Conservation (phyloP, 2,888 invertebrate species). For the Meiosimyza platycephala region DNA sequence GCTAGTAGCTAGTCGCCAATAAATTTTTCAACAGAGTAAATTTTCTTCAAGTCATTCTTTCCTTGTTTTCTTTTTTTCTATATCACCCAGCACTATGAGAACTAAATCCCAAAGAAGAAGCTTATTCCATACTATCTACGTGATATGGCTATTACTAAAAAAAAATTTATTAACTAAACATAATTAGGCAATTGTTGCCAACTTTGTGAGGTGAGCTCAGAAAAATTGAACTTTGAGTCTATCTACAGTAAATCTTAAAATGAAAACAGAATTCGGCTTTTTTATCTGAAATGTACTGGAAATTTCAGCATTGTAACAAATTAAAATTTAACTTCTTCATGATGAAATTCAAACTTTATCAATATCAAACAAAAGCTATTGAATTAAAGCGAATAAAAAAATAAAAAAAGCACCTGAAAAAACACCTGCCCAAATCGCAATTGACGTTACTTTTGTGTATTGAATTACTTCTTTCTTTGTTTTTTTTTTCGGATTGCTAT, state of each 20-base stretch:
- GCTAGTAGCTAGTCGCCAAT: no score
- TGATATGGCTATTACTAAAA: background rate
- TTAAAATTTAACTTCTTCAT: background rate
- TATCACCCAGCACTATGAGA: no score
- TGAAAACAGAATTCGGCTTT: background rate
- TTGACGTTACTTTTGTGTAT: slow-evolving; percentile 18
- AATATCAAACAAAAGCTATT: slow-evolving; percentile 18
- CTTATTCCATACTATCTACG: no score
- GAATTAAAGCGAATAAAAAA: slow-evolving; percentile 13
- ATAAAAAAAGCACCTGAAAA: slow-evolving; percentile 11
- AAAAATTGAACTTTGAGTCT: background rate
- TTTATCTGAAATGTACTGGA: background rate
- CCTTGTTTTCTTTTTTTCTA: no score
- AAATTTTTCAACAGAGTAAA: no score
- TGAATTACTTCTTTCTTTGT: slow-evolving; percentile 8
- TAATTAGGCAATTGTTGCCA: background rate
- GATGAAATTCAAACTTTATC: background rate
- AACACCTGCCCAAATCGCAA: slow-evolving; percentile 35
- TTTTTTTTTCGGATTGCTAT: background rate
- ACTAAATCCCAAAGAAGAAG: background rate
- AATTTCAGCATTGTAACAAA: background rate
- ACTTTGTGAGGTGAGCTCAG: background rate
- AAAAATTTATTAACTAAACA: background rate
- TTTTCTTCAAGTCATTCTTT: no score
- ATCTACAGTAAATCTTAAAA: background rate